These are phyloP conservation scores for Pelochelys cantorii DNA, from an alignment of 2,797 vertebrate genomes.

Conservation along the genomic window DNA sequence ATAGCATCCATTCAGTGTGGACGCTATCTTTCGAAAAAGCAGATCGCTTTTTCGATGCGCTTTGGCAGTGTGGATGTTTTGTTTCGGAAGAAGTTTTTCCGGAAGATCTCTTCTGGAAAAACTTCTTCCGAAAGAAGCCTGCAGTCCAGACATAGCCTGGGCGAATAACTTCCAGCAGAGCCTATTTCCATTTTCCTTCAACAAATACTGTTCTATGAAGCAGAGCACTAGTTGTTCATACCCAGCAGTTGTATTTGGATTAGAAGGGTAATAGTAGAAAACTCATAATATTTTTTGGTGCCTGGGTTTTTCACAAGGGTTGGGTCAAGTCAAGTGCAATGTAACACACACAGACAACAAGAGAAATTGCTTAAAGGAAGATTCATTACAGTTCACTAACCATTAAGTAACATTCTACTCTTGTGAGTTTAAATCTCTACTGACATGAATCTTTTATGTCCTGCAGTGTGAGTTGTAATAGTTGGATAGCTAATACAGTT, in stretches of 20 bases:
- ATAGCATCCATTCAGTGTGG: too few relatives aligned
- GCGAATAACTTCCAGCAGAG: not conserved
- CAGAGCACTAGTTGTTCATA: not conserved
- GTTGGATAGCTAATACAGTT: constrained; percentile 47
- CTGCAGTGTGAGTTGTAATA: constrained; percentile 57
- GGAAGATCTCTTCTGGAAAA: too few relatives aligned
- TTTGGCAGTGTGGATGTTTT: too few relatives aligned
- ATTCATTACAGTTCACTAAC: constrained; percentile 58
- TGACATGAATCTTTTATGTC: constrained; percentile 66
- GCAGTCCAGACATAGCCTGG: not conserved
- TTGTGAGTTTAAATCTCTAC: constrained; percentile 57
- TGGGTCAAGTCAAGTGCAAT: constrained; percentile 27
- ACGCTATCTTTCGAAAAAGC: too few relatives aligned
- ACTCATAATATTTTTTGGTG: not conserved
- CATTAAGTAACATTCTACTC: constrained; percentile 61
- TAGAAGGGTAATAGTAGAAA: not conserved
- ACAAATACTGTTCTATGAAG: not conserved
- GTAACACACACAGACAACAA: not conserved
- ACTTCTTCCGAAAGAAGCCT: too few relatives aligned
- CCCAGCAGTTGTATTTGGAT: constrained; percentile 4
- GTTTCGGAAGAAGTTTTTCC: too few relatives aligned
- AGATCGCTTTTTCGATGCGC: too few relatives aligned
- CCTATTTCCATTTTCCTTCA: constrained; percentile 18
- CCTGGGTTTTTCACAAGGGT: not conserved
- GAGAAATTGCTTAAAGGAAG: constrained; percentile 53